Base-by-base conservation (phyloP, 1,140 invertebrate genomes). In the Spodoptera frugiperda region DNA sequence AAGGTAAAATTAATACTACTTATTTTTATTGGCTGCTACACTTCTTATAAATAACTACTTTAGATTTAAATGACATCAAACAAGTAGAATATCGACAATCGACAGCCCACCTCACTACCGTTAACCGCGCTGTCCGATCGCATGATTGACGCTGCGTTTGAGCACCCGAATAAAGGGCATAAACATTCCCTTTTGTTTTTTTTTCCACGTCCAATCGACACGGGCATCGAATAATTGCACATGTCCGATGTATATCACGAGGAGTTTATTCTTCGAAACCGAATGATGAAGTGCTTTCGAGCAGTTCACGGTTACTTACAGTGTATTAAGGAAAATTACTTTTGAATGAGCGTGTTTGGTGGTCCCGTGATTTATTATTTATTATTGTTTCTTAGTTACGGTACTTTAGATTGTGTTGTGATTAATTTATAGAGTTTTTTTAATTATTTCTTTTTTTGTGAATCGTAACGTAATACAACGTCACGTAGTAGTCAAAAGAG, bases 101-200 rank as follows among this genome's bases (percentile, higher is more conserved):
- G 44, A 76, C 14, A 61, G 5, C 54, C 21, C 55, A 68, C 10
- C 6, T 15, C 15, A 25, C n/a, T 11, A 44, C 79, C 77, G 48
- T 65, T 73, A 57, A 61, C 67, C 73, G 46, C 76, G 78, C 48
- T 54, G 59, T 33, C 65, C 63, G 71, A 30, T 44, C 49, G 46
- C 48, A 78, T 84, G 87, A 90, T 86, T 89, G 88, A 89, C 87
- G 83, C 77, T 17, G 76, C 78, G 76, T 77, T 46, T 67, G 77
- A 77, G 77, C 78, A 76, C 59, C 39, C 65, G 51, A 72, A 65
- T 59, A 75, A 80, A 71, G 57, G 57, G 55, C 73, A 76, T 78
- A 78, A 65, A 54, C 10, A 49, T 55, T 6, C 19, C 19, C 55
- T 74, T 80, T 83, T 76, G 53, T 78, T 77, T 79, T 81, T 33